Base-by-base conservation (phyloP, 2,113 vertebrate species). In the Egretta garzetta region DNA sequence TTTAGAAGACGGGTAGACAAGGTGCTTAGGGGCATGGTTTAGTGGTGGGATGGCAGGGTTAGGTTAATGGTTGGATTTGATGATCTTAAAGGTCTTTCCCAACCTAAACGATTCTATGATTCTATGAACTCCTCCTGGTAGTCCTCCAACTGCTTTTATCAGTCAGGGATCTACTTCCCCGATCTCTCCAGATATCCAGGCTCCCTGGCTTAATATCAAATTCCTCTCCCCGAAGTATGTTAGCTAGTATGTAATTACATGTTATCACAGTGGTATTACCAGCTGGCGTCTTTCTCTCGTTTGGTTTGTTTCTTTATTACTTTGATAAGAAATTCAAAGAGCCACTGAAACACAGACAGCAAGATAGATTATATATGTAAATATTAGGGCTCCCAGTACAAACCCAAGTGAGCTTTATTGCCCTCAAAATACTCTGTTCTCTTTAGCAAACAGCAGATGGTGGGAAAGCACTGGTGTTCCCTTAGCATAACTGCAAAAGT, bases 311-410 rank as follows among this genome's bases (percentile, higher is more conserved):
- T 56, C 79, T 82, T 87, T 83, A 93, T 75, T 90, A 73, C 73
- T 88, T 90, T 82, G 95, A 89, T 95, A 96, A 97, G 93, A 96
- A 94, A 94, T 82, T 93, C 83, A 95, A 96, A 81, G 49, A 93
- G 66, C 63, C 35, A 24, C 39, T 59, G 49, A 73, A 88, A 88
- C 55, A 82, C 0, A 0, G 79, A 82, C 23, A 87, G 39, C 20
- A 19, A 86, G n/a, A 72, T 5, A 74, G 56, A 52, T 68, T 70
- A 74, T 59, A 24, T 33, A 88, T 52, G 94, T 73, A 94, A 97
- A 92, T 86, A 83, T 22, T 12, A 68, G 53, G 56, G 47, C 10
- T 84, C 60, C 43, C 64, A 76, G n/a, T 71, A 59, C 41, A 91
- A 93, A 93, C 27, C 23, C 94, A 83, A 66, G 28, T 8, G 41